Base-by-base conservation (phyloP, 2,113 vertebrate species). In the Pseudopodoces humilis region DNA sequence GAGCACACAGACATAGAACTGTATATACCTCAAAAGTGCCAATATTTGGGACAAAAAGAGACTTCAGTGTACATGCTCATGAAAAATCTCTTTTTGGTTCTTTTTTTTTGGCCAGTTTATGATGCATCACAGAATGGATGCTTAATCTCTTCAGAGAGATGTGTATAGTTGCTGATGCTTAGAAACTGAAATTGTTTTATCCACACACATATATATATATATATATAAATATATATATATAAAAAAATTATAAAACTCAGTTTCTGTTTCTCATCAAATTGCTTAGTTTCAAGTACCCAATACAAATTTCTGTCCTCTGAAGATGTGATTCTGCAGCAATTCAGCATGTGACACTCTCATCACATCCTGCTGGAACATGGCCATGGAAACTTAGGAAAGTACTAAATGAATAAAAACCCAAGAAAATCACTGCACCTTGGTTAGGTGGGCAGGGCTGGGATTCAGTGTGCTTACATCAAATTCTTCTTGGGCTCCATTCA, bases 1-100 rank as follows among this genome's bases (percentile, higher is more conserved):
- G 5, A 3, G 17, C 13, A 15, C 18, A 27, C 0, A 53, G 18
- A 14, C 6, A 9, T 9, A 9, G 11, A 63, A 33, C 13, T 17
- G 5, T n/a, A 43, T 81, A 78, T 53, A 71, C 83, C 72, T 93
- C 65, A 77, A 83, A 93, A 71, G 41, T 63, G 70, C 69, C 83
- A 31, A 3, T 91, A 25, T 88, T 77, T 92, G 83, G 78, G 72
- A 85, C 68, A 63, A 53, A 63, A 53, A 69, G 88, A 64, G 53
- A 65, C 37, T 72, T 89, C 71, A 59, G 23, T 92, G 41, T 56
- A 58, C n/a, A 17, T 46, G 44, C 44, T 58, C 19, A 63, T 91
- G 80, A 89, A 92, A 85, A 95, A 91, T 75, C 21, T 76, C 44
- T 22, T 43, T 37, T 65, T 52, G 19, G 5, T 43, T 53, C 2